Evolutionary conservation across 2,888 invertebrate species (phyloP).

Genomic region (Tipula unca): DNA sequence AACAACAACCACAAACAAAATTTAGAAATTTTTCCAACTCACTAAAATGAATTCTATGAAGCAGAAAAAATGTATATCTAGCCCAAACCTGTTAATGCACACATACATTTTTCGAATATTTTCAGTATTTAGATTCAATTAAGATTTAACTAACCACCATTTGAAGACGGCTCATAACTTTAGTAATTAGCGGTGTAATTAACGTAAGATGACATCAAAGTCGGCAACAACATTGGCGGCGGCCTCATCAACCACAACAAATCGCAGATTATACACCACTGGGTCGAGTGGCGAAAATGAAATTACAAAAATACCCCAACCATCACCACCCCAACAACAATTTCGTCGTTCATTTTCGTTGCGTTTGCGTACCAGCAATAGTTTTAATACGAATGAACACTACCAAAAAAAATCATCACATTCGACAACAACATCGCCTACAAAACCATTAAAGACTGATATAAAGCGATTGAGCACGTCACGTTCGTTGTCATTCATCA

Average conservation of each 20-base stretch:
- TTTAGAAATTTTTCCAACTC: background rate
- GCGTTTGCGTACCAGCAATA: conserved; percentile 56
- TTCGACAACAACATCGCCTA: conserved; percentile 27
- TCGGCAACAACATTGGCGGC: conserved; percentile 20
- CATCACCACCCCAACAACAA: conserved; percentile 32
- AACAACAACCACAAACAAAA: background rate
- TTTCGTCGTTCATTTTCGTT: conserved; percentile 58
- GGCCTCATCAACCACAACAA: conserved; percentile 21
- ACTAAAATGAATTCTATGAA: background rate
- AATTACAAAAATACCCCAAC: conserved; percentile 27
- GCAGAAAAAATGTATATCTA: background rate
- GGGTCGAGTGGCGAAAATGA: conserved; percentile 24
- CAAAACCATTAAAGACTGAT: conserved; percentile 21
- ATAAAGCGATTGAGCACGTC: background rate
- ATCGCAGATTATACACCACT: conserved; percentile 22
- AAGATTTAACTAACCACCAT: background rate
- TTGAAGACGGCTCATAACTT: background rate
- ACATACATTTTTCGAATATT: background rate
- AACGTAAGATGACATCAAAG: background rate
- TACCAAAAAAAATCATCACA: conserved; percentile 30
- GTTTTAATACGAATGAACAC: conserved; percentile 30
- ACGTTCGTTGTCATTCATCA: background rate
- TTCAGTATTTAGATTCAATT: background rate
- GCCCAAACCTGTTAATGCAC: background rate
- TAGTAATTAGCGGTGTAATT: background rate